Base-by-base conservation (phyloP, 2,888 invertebrate genomes). In the Dascillus cervinus region DNA sequence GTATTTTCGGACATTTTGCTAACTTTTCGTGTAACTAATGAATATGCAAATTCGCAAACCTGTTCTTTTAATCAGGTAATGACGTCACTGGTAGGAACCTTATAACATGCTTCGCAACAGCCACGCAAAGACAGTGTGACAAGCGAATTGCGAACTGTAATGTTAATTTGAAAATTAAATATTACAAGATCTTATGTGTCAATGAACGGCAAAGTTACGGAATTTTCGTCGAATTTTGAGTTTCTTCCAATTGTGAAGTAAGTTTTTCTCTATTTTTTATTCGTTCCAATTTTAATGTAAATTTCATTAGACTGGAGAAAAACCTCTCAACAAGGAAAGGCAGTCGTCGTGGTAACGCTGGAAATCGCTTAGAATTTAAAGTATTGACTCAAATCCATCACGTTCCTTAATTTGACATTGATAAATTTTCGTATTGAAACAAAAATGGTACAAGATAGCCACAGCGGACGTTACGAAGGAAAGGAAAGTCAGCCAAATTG, bases 341-440 rank as follows among this genome's bases (percentile, higher is more conserved):
- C 50, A 88, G 87, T 53, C 78, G 88, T 54, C 77, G 80, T 47
- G 88, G 85, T 49, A 88, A 87, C 70, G 77, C 84, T 64, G 88
- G 82, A 47, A 89, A 89, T 71, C 75, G 79, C 37, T 67, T 88
- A 65, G 88, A 89, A 73, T 78, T 86, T 62, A 74, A 83, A 56
- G 86, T 89, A 22, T 76, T 89, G 26, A 86, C 84, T 27, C 82
- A 79, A 60, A 70, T 88, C 28, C 85, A 87, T 64, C 86, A 83
- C 82, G 88, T 88, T 43, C 23, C 21, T 15, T 32, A 15, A 5
- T 11, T 14, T 19, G 11, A 4, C 21, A 17, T 17, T 17, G 5
- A 17, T 17, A 6, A 4, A 17, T 17, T 8, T 17, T 17, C 17
- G 8, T 6, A 17, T 17, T 8, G 8, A n/a, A 12, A 22, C 32